These are phyloP conservation scores for Plemyria rubiginata DNA, from an alignment of 2,888 invertebrate species.

Conservation along the genomic window DNA sequence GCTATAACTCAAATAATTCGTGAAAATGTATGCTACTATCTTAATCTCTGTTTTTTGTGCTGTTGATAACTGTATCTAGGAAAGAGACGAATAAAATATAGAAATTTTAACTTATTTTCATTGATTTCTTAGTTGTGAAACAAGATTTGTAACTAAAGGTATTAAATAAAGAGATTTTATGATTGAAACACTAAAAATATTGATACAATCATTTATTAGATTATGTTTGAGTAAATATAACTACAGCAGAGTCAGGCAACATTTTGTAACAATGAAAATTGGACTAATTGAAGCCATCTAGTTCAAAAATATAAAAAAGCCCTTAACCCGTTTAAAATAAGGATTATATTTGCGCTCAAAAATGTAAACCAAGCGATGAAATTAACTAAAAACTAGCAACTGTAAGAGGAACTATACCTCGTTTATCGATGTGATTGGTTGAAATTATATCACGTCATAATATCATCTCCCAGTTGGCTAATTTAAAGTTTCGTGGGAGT, in stretches of 20 bases:
- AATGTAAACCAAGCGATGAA: constrained; percentile 6
- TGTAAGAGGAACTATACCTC: not conserved
- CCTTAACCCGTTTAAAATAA: constrained; percentile 32
- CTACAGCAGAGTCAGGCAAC: constrained; percentile 19
- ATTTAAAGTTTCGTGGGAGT: not conserved
- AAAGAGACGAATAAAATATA: too few species aligned
- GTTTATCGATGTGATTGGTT: not conserved
- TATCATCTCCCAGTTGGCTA: constrained; percentile 6
- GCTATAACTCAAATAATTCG: too few species aligned
- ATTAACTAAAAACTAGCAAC: constrained; percentile 19
- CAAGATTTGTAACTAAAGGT: too few species aligned
- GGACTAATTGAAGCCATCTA: too few species aligned
- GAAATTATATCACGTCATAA: constrained; percentile 2
- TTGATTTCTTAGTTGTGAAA: not conserved
- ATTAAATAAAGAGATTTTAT: too few species aligned
- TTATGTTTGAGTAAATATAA: constrained; percentile 28
- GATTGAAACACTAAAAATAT: constrained; percentile 25
- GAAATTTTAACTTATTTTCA: too few species aligned
- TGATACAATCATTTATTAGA: constrained; percentile 40
- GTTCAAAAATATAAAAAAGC: constrained; percentile 4
- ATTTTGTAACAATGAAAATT: too few species aligned
- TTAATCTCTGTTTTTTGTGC: too few species aligned
- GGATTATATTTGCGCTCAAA: constrained; percentile 28
- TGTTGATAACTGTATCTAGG: too few species aligned
- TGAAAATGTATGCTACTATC: too few species aligned